Percentiles rank a stretch among this genome's conserved stretches.
Evolutionary conservation across 2,113 vertebrate species (phyloP).

Genomic region (Vulpes lagopus): DNA sequence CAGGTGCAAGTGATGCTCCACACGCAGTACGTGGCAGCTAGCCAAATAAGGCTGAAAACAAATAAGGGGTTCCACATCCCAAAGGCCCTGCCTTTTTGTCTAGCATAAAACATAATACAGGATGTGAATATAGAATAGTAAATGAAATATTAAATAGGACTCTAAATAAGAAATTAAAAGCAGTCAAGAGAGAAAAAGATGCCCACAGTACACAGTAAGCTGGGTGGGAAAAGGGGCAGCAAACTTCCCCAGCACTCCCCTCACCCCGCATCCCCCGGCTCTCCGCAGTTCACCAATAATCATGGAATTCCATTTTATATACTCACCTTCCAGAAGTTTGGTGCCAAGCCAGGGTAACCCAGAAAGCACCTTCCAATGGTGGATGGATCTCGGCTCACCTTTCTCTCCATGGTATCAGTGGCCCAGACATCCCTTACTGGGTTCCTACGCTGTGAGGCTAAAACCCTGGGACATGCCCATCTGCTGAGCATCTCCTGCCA

Average conservation of each 20-base stretch:
- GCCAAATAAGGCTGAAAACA: not conserved
- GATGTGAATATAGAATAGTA: not conserved
- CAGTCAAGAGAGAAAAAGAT: not conserved
- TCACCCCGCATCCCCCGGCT: not conserved
- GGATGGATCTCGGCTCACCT: not conserved
- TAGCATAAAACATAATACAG: not conserved
- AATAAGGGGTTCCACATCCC: not conserved
- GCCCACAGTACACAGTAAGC: not conserved
- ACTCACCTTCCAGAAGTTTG: not conserved
- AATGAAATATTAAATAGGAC: not conserved
- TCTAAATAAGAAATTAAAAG: not conserved
- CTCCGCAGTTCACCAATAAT: not conserved
- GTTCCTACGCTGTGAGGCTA: not conserved
- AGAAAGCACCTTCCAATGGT: not conserved
- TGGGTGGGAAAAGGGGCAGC: too few relatives aligned
- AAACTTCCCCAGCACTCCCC: not conserved
- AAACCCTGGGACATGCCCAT: not conserved
- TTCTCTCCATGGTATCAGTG: not conserved
- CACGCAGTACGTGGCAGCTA: not conserved
- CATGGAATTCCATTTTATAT: not conserved
- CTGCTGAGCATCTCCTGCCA: not conserved
- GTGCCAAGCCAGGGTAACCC: not conserved
- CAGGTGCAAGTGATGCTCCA: fast-evolving
- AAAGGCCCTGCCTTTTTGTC: not conserved
- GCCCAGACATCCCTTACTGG: not conserved